Percentiles rank a stretch among this genome's conserved stretches.
Evolutionary conservation across 2,797 vertebrate species (phyloP).

Genomic region (Epinephelus malabaricus): DNA sequence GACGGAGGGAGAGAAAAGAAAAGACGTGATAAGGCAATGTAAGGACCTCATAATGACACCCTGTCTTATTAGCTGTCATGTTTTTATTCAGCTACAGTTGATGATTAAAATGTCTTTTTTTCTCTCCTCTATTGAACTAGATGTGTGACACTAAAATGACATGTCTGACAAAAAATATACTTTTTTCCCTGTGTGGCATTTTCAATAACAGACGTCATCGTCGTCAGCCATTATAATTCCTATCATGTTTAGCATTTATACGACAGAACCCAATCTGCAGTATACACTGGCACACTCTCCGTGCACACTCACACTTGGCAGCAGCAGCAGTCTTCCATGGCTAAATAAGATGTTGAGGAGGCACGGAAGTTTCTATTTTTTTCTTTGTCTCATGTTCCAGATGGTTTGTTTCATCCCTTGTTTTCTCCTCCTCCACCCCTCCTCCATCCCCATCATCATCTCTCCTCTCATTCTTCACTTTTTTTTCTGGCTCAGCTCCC

Average conservation of each 20-base stretch:
- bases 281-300: background rate
- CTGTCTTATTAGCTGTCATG: conserved; percentile 26
- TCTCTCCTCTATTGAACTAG: background rate
- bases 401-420: conserved; percentile 63
- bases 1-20: conserved; percentile 27
- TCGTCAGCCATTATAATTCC: conserved; percentile 41
- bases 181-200: conserved; percentile 23
- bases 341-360: conserved; percentile 63
- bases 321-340: conserved; percentile 25
- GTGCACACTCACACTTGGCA: conserved; percentile 45
- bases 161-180: conserved; percentile 22
- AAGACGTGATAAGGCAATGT: conserved; percentile 32
- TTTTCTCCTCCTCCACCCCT: conserved; percentile 36
- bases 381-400: conserved; percentile 57
- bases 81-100: conserved; percentile 21
- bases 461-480: conserved; percentile 19
- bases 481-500: background rate
- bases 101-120: conserved; percentile 8
- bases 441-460: conserved; percentile 30
- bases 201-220: conserved; percentile 37
- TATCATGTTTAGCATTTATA: conserved; percentile 37
- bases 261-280: conserved; percentile 36
- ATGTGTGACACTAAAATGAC: conserved; percentile 16
- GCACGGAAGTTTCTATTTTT: conserved; percentile 43
- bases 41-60: conserved; percentile 37